Conservation (phyloP, 2,113 vertebrate species). For the Psammodynastes pulverulentus region DNA sequence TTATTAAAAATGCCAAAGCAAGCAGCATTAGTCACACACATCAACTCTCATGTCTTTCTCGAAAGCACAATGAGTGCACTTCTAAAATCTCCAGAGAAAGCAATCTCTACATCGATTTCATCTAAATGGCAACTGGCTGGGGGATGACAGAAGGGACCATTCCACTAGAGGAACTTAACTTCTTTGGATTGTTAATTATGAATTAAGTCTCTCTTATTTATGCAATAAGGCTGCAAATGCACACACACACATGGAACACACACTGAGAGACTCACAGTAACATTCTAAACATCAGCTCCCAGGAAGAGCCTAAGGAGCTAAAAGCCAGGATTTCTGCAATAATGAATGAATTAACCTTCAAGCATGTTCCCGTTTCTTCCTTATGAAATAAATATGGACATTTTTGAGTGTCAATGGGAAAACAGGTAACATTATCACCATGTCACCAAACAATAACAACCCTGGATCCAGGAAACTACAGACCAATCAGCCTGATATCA, state of each 20-base stretch:
- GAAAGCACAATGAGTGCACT: slow-evolving; percentile 36
- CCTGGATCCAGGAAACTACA: not conserved
- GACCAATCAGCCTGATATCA: not conserved
- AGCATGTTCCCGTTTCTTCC: not conserved
- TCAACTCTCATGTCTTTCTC: slow-evolving; percentile 19
- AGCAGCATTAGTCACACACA: slow-evolving; percentile 47
- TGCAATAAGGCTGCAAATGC: not conserved
- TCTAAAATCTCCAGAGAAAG: slow-evolving; percentile 38
- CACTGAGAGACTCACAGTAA: not conserved
- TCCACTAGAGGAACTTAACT: slow-evolving; percentile 10
- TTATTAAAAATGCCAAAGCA: slow-evolving; percentile 60
- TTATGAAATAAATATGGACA: not conserved
- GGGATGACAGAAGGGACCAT: not conserved
- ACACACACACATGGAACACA: not conserved
- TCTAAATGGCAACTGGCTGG: slow-evolving; percentile 33
- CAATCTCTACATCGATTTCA: slow-evolving; percentile 53
- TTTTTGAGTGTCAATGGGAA: not conserved
- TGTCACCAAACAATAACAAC: not conserved
- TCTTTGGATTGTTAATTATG: slow-evolving; percentile 8
- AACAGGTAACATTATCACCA: not conserved
- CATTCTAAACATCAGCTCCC: slow-evolving; percentile 17
- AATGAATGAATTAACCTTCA: not conserved
- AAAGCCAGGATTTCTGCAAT: slow-evolving; percentile 10
- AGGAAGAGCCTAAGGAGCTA: not conserved
- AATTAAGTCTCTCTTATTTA: slow-evolving; percentile 20